Base-by-base conservation (phyloP, 2,113 vertebrate genomes). In the Hemibates koningsi region DNA sequence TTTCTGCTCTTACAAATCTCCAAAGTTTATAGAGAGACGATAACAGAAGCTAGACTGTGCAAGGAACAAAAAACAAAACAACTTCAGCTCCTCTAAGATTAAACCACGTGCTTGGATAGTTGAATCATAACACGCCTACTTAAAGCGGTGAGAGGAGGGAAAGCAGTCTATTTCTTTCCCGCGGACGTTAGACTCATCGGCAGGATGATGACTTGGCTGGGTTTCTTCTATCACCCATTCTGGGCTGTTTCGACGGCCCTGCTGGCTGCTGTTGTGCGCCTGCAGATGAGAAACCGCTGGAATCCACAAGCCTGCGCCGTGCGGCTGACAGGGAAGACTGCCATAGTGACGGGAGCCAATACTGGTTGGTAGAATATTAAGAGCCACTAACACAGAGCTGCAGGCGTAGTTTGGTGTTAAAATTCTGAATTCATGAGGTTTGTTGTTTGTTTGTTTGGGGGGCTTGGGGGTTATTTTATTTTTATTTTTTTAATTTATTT, bases 271-370 rank as follows among this genome's bases (percentile, higher is more conserved):
- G 90, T 97, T 1, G 90, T 96, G 83, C 94, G 97, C 48, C 6
- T 86, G 0, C 54, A 43, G 13, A 88, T 91, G 29, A 94, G 81
- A 16, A 50, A 38, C 0, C 0, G 5, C 6, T 98, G 98, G 98
- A 61, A 96, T 4, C 97, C 97, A 1, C 56, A 52, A 3, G 1
- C 53, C 2, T 98, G 97, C 91, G 53, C 81, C 3, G 87, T 95
- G 0, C 92, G 94, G 6, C 96, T 98, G 63, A 94, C 84, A 0
- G 97, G 98, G 57, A 98, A 97, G 90, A 98, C 97, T 0, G 97
- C 96, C 1, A 95, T 98, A 4, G 97, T 98, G 80, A 98, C 98
- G 0, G 98, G 97, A 43, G 97, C 98, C 71, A 98, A 97, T 73
- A 96, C 97, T 68, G 98, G 98, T 98, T 78, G 14, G 89, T 85